These are phyloP conservation scores for Dasyornis broadbenti DNA, from an alignment of 2,113 vertebrate species.

Conservation along the genomic window DNA sequence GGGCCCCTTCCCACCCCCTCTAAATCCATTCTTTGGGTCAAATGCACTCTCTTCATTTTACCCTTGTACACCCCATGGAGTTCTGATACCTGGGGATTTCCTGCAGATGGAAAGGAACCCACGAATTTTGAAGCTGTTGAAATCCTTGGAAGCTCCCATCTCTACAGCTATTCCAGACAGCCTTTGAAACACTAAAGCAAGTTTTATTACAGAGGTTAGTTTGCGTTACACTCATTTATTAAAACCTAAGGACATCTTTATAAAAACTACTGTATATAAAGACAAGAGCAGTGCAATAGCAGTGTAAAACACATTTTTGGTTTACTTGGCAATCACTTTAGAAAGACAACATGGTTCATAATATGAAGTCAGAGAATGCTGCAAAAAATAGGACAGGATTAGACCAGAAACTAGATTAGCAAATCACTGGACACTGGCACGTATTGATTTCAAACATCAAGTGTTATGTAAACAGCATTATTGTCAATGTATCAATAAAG, in stretches of 20 bases:
- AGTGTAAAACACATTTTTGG: slow-evolving; percentile 65
- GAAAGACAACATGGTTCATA: slow-evolving; percentile 19
- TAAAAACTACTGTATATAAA: slow-evolving; percentile 75
- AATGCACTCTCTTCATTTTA: neutral
- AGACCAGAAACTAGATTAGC: slow-evolving; percentile 36
- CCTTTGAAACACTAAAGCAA: neutral
- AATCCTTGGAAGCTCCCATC: neutral
- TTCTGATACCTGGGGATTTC: neutral
- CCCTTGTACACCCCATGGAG: neutral
- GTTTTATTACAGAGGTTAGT: neutral
- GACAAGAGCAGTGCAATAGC: slow-evolving; percentile 64
- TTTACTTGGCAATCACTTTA: slow-evolving; percentile 57
- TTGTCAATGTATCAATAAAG: neutral
- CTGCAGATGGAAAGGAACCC: neutral
- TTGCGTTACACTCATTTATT: slow-evolving; percentile 69
- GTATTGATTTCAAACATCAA: neutral
- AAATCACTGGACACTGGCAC: slow-evolving; percentile 40
- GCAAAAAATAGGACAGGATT: slow-evolving; percentile 30
- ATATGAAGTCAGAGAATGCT: neutral
- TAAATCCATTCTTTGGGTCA: neutral
- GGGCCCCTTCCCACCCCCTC: neutral
- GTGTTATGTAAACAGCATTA: slow-evolving; percentile 24
- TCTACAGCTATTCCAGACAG: neutral
- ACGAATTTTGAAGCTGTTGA: neutral
- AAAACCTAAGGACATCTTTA: slow-evolving; percentile 71